Conservation (phyloP, 2,113 vertebrate genomes). For the cattle (Bos taurus) region ARS-UCD2.0 NC_037347.1:68591501-68592000, state of each 20-base stretch:
- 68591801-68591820: rapidly evolving
- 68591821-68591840: rapidly evolving
- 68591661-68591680: too few relatives aligned
- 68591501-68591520: too few relatives aligned
- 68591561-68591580: too few relatives aligned
- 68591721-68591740: not conserved
- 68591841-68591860: rapidly evolving
- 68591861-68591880: too few relatives aligned
- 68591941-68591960: too few relatives aligned
- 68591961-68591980: not conserved
- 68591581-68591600: too few relatives aligned
- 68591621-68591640: too few relatives aligned
- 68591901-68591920: not conserved
- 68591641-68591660: too few relatives aligned
- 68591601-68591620: too few relatives aligned
- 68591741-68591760: not conserved
- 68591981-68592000: rapidly evolving
- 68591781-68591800: rapidly evolving
- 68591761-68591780: too few relatives aligned
- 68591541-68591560: too few relatives aligned
- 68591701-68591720: not conserved
- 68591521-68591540: too few relatives aligned
- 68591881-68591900: rapidly evolving
- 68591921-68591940: not conserved
- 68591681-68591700: not conserved